Conservation (phyloP, 2,888 invertebrate species). For the Adela reaumurella region DNA sequence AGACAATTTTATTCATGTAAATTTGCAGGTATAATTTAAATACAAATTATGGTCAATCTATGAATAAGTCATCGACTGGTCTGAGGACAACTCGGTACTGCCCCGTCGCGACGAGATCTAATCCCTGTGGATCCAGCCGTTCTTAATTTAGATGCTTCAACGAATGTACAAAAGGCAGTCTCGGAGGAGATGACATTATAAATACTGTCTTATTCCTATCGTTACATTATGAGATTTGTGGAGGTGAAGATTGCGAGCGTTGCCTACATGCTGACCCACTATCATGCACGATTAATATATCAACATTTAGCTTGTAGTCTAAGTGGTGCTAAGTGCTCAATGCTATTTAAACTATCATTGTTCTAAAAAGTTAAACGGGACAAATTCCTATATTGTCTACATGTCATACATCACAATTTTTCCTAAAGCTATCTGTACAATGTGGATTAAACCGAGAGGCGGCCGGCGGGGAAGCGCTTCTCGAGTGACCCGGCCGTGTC, state of each 20-base stretch:
- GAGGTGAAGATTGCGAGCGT: slow-evolving; percentile 49
- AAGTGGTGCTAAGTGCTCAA: slow-evolving; percentile 41
- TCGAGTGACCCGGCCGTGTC: background rate
- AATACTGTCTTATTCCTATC: slow-evolving; percentile 51
- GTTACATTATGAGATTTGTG: slow-evolving; percentile 54
- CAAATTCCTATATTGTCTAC: slow-evolving; percentile 56
- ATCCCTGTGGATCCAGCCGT: slow-evolving; percentile 27
- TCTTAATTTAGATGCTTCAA: slow-evolving; percentile 41
- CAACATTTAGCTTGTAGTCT: slow-evolving; percentile 33
- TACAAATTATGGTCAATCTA: slow-evolving; percentile 55
- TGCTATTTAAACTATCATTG: slow-evolving; percentile 41
- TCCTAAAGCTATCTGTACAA: slow-evolving; percentile 57
- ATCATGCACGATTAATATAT: slow-evolving; percentile 39
- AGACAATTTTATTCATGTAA: slow-evolving; percentile 56
- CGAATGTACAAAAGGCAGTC: slow-evolving; percentile 54
- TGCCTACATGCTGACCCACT: slow-evolving; percentile 25
- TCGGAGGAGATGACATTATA: slow-evolving; percentile 51
- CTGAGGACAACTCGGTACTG: slow-evolving; percentile 31
- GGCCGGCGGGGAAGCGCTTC: background rate
- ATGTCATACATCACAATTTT: slow-evolving; percentile 59
- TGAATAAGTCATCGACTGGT: slow-evolving; percentile 36
- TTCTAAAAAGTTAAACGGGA: slow-evolving; percentile 49
- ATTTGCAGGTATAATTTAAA: slow-evolving; percentile 54
- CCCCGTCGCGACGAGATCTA: slow-evolving; percentile 16
- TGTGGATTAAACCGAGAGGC: slow-evolving; percentile 17